Evolutionary conservation across 2,797 vertebrate species (phyloP), one percentile per base, ranked within the genome.

Genomic region (Melanotaenia parkinsoni): DNA sequence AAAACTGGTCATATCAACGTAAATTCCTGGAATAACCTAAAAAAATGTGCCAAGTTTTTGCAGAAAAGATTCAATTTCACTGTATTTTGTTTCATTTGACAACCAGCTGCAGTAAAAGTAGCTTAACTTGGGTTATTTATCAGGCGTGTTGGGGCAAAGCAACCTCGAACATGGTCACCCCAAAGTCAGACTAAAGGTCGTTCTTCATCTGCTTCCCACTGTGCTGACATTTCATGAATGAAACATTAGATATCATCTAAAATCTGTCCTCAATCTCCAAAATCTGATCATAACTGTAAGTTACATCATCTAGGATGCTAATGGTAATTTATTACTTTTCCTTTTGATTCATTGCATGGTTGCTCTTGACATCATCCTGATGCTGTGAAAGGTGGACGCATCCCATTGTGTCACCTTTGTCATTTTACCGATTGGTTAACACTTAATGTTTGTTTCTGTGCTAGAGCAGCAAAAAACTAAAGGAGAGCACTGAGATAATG

Each of bases 381-480:
- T 28, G 47, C 28, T 38, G 30, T 58, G 26, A 11, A 16, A 50
- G 65, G 37, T 26, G 1, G 61, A 66, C 66, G 72, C 61, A 8
- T 73, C 38, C 22, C 37, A 4, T 53, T 59, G 10, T 69, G 50
- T 69, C 74, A 59, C 37, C 71, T 51, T 28, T 57, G 50, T 68
- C 43, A 43, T 71, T 67, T 71, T 35, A 35, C 38, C 22, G 20
- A 65, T 63, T 28, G 40, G 38, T 80, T 28, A 33, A 82, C 64
- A 35, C 30, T 73, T 74, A 57, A 26, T 20, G 26, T 58, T 40
- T 87, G 72, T 84, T 77, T 38, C 58, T 89, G 89, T 93, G 91
- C 90, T 92, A 89, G 89, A 93, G 88, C 83, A 91, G 88, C 88
- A 89, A 92, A 90, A 89, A 75, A 58, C 1, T 26, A 74, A 80